These are phyloP conservation scores for Sandelia bainsii DNA, from an alignment of 2,797 vertebrate species.

Conservation along the genomic window DNA sequence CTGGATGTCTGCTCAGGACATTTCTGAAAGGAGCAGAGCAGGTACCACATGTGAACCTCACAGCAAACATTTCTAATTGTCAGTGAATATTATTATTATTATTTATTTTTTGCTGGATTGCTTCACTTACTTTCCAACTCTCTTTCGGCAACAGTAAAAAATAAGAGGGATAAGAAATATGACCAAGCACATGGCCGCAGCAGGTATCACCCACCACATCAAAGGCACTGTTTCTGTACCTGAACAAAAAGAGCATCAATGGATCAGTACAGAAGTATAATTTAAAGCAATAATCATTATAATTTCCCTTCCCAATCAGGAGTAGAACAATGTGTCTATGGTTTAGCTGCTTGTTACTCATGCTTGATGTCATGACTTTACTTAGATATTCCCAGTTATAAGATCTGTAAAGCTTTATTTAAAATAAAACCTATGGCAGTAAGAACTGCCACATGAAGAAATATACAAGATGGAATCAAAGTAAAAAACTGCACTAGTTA, in stretches of 20 bases:
- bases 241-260: conserved; percentile 23
- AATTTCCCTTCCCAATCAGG: not conserved
- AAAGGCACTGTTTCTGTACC: conserved; percentile 47
- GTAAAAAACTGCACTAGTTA: not conserved
- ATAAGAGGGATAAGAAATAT: conserved; percentile 61
- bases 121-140: conserved; percentile 68
- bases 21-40: conserved; percentile 48
- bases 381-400: not conserved
- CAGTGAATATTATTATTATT: not conserved
- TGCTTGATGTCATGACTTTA: not conserved
- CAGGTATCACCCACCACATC: conserved; percentile 73
- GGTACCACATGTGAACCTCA: not conserved
- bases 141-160: conserved; percentile 69
- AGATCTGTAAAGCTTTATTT: not conserved
- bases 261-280: not conserved
- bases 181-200: conserved; percentile 53
- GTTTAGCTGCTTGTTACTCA: not conserved
- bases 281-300: not conserved
- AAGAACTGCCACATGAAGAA: not conserved
- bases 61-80: conserved; percentile 4
- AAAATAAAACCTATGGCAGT: not conserved
- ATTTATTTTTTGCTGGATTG: not conserved
- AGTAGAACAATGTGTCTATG: not conserved
- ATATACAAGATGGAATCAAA: not conserved
- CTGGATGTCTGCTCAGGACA: conserved; percentile 47